These are phyloP conservation scores for Oreotragus oreotragus DNA, from an alignment of 2,113 vertebrate species.

Conservation along the genomic window DNA sequence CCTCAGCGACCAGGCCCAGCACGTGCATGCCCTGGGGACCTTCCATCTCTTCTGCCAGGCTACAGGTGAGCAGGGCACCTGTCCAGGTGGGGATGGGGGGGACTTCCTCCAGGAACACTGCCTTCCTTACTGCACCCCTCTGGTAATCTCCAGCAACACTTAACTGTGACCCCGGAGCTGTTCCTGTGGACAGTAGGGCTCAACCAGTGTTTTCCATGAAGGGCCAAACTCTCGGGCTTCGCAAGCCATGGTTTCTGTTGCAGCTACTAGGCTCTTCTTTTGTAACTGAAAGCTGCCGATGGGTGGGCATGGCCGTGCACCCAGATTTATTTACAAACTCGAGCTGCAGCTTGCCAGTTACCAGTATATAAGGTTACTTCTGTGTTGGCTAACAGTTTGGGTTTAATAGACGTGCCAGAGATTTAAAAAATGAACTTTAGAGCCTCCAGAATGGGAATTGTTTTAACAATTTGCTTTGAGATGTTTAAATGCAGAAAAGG, in stretches of 20 bases:
- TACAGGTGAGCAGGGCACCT: slow-evolving; percentile 87
- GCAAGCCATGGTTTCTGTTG: too few relatives aligned
- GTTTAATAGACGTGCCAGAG: neutral
- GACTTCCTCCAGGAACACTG: neutral
- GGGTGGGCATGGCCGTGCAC: neutral
- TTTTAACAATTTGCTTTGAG: neutral
- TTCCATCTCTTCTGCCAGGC: slow-evolving; percentile 97
- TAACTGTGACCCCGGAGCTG: fast-evolving
- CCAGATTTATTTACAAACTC: neutral
- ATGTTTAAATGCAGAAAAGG: neutral
- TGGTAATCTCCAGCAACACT: too few relatives aligned
- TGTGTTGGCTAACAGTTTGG: too few relatives aligned
- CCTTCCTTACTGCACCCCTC: neutral
- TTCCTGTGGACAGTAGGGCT: too few relatives aligned
- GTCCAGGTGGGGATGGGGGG: fast-evolving
- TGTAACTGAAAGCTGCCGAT: neutral
- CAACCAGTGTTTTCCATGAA: neutral
- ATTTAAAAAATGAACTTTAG: neutral
- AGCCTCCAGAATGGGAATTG: too few relatives aligned
- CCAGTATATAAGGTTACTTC: neutral
- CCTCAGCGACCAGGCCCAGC: slow-evolving; percentile 93
- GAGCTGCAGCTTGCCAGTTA: fast-evolving
- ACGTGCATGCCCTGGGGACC: slow-evolving; percentile 85
- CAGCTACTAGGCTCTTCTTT: neutral
- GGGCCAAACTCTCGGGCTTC: neutral